Conservation (phyloP, 2,888 invertebrate genomes). For the Drosophila emarginata region DNA sequence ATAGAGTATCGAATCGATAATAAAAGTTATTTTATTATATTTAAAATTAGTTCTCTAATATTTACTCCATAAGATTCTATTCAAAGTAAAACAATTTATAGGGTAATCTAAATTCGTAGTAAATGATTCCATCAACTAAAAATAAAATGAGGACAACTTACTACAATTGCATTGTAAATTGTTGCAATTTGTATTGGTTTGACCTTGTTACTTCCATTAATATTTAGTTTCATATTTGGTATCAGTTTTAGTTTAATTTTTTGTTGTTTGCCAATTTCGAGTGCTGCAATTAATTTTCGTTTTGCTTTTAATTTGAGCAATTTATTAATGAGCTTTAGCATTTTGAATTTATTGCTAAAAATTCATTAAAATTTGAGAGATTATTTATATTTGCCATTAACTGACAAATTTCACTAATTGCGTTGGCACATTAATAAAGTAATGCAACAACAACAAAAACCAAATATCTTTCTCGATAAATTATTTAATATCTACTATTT, state of each 20-base stretch:
- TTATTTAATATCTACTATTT: slow-evolving; percentile 12
- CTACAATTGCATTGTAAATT: neutral
- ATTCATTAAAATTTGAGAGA: slow-evolving; percentile 78
- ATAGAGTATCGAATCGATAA: too few relatives aligned
- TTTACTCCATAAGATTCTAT: too few relatives aligned
- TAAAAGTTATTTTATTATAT: too few relatives aligned
- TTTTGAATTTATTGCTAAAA: slow-evolving; percentile 72
- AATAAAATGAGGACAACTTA: neutral
- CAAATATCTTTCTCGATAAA: slow-evolving; percentile 35
- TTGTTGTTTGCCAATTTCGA: neutral
- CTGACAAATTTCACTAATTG: slow-evolving; percentile 76
- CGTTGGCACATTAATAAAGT: slow-evolving; percentile 73
- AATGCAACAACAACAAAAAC: slow-evolving; percentile 29
- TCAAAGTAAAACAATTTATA: too few relatives aligned
- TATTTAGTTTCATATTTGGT: neutral
- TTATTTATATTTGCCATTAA: slow-evolving; percentile 79
- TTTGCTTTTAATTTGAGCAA: slow-evolving; percentile 61
- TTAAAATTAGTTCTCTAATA: too few relatives aligned
- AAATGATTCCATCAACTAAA: too few relatives aligned
- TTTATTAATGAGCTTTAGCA: slow-evolving; percentile 64
- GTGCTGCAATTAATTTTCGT: slow-evolving; percentile 8
- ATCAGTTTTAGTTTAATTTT: neutral
- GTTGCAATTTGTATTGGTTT: neutral
- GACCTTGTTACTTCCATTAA: neutral
- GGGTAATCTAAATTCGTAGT: too few relatives aligned